Evolutionary conservation across 2,113 vertebrate genomes (phyloP).

Genomic region (Periophthalmus modestus): DNA sequence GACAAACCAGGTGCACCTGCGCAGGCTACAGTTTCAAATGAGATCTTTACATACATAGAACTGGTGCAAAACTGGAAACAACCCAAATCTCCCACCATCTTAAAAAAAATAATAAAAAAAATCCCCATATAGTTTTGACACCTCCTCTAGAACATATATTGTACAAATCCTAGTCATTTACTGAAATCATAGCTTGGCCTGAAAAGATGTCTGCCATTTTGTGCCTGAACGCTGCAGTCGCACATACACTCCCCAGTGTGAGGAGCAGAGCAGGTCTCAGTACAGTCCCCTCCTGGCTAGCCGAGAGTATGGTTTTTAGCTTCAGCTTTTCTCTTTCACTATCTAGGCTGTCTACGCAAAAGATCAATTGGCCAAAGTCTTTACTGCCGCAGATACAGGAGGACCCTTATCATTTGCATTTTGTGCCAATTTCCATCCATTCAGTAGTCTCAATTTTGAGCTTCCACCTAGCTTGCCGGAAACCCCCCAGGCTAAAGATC

Average conservation of each 20-base stretch:
- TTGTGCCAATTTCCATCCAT: slow-evolving; percentile 16
- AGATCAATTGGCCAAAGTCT: slow-evolving; percentile 24
- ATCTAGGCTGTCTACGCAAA: slow-evolving; percentile 31
- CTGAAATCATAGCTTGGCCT: neutral
- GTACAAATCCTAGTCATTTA: neutral
- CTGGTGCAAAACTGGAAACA: too few relatives aligned
- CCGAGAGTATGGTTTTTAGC: slow-evolving; percentile 44
- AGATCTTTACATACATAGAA: too few relatives aligned
- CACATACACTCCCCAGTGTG: slow-evolving; percentile 22
- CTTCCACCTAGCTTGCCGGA: slow-evolving; percentile 39
- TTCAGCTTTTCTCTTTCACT: slow-evolving; percentile 43
- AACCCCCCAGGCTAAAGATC: slow-evolving; percentile 52
- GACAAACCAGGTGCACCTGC: too few relatives aligned
- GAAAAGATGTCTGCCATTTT: neutral
- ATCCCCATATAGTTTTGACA: neutral
- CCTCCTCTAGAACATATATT: neutral
- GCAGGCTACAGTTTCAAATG: too few relatives aligned
- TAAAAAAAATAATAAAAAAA: neutral
- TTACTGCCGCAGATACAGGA: slow-evolving; percentile 24
- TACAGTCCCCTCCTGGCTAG: slow-evolving; percentile 30
- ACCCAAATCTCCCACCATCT: neutral
- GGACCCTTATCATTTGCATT: slow-evolving; percentile 42
- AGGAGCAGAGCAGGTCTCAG: slow-evolving; percentile 34
- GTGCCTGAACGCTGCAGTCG: neutral
- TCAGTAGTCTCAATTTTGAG: slow-evolving; percentile 13